Evolutionary conservation across 2,888 invertebrate genomes (phyloP).

Genomic region (Zaprionus bogoriensis): DNA sequence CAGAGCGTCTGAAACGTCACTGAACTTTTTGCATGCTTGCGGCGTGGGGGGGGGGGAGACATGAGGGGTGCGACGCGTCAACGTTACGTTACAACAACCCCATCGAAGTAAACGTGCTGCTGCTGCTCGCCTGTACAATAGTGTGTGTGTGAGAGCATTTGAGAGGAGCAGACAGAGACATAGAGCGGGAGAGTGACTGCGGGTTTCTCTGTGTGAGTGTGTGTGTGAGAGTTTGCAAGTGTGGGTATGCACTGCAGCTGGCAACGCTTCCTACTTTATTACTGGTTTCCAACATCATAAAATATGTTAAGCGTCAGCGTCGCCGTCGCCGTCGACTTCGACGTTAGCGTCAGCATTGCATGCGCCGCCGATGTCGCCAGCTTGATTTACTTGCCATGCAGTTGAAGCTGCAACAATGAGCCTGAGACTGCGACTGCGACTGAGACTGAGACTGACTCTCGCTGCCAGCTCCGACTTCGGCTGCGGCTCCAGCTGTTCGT

Average conservation of each 20-base stretch:
- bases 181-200: slow-evolving; percentile 32
- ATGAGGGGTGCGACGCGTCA: slow-evolving; percentile 17
- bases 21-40: slow-evolving; percentile 37
- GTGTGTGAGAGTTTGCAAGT: slow-evolving; percentile 7
- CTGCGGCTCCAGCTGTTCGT: not conserved
- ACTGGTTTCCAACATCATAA: slow-evolving; percentile 70
- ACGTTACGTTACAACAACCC: slow-evolving; percentile 51
- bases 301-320: slow-evolving; percentile 65
- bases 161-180: slow-evolving; percentile 5
- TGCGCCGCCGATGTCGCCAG: slow-evolving; percentile 37
- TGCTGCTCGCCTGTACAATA: slow-evolving; percentile 7
- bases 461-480: not conserved
- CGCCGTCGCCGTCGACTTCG: slow-evolving; percentile 10
- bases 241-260: slow-evolving; percentile 56
- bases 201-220: slow-evolving; percentile 20
- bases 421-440: too few relatives aligned
- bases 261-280: slow-evolving; percentile 72
- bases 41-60: slow-evolving; percentile 1
- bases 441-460: too few relatives aligned
- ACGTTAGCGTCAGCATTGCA: not conserved
- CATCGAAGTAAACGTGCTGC: slow-evolving; percentile 34
- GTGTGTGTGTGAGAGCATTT: slow-evolving; percentile 6
- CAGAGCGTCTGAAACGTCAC: slow-evolving; percentile 23
- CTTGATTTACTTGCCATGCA: slow-evolving; percentile 67
- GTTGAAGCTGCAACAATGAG: slow-evolving; percentile 19